These are phyloP conservation scores for Chionodraco myersi DNA, from an alignment of 2,113 vertebrate species.

Conservation along the genomic window DNA sequence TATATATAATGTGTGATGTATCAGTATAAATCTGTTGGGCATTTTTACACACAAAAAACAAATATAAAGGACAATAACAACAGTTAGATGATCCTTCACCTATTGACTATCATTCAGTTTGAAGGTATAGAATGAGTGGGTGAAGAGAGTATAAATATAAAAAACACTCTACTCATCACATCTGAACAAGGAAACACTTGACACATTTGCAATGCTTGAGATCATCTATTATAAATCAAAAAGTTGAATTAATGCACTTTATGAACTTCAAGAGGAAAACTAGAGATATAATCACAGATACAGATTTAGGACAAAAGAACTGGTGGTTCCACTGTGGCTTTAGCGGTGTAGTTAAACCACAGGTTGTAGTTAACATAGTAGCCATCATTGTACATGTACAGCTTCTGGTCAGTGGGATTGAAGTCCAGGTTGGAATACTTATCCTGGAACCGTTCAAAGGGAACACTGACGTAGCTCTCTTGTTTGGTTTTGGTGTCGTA, in stretches of 20 bases:
- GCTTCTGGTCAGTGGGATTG: constrained; percentile 84
- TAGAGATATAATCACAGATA: neutral
- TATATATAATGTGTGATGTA: neutral
- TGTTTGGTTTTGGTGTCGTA: constrained; percentile 79
- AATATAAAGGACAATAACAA: too few relatives aligned
- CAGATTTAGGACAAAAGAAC: neutral
- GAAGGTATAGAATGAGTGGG: neutral
- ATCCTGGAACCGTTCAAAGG: constrained; percentile 81
- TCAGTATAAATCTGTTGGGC: neutral
- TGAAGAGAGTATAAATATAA: neutral
- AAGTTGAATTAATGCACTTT: neutral
- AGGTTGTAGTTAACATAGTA: constrained; percentile 79
- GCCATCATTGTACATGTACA: constrained; percentile 87
- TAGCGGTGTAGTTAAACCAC: constrained; percentile 73
- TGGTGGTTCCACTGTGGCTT: constrained; percentile 25
- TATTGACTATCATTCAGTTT: neutral
- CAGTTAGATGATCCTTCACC: neutral
- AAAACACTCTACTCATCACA: neutral
- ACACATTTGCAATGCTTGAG: constrained; percentile 54
- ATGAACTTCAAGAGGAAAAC: neutral
- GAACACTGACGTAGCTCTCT: constrained; percentile 73
- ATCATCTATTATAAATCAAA: constrained; percentile 66
- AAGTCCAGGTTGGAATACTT: constrained; percentile 81
- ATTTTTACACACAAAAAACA: neutral
- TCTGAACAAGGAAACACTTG: constrained; percentile 13